phyloP scores from a whole-genome alignment of 1,140 invertebrate species.

The Drosophila erecta region DNA sequence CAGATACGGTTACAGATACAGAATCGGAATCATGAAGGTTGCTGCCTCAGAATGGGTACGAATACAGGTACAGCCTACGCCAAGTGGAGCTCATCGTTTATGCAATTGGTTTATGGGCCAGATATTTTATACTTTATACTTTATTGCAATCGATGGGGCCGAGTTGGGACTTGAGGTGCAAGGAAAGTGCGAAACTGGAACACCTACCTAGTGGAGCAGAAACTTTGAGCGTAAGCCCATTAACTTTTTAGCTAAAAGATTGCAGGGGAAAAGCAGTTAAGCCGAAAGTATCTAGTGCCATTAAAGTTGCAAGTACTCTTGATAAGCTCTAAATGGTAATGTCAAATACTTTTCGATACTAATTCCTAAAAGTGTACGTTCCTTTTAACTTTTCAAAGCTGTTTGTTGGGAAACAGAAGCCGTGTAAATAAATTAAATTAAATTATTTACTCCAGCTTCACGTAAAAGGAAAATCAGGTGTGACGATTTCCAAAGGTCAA shows the following conservation, averaged over 20 bases:
- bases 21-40: slow-evolving; percentile 43
- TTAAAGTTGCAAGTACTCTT: background rate
- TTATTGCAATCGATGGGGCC: slow-evolving; percentile 17
- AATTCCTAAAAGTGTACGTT: too few relatives aligned
- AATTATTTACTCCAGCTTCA: slow-evolving; percentile 2
- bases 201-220: slow-evolving; percentile 3
- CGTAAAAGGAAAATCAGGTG: background rate
- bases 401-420: too few relatives aligned
- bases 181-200: slow-evolving; percentile 39
- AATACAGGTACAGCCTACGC: slow-evolving; percentile 66
- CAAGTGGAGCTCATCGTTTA: slow-evolving; percentile 48
- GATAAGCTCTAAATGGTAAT: background rate
- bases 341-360: background rate
- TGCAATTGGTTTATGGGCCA: slow-evolving; percentile 55
- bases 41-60: slow-evolving; percentile 17
- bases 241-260: background rate
- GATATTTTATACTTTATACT: slow-evolving; percentile 38
- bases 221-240: background rate
- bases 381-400: background rate
- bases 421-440: background rate
- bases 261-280: background rate
- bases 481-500: slow-evolving; percentile 7
- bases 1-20: slow-evolving; percentile 35
- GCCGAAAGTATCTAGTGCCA: background rate
- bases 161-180: slow-evolving; percentile 2